A percentile compares a stretch with the other conserved stretches of the same genome.
These are phyloP conservation scores for Myocastor coypus DNA, from an alignment of 2,113 vertebrate species.

Conservation along the genomic window DNA sequence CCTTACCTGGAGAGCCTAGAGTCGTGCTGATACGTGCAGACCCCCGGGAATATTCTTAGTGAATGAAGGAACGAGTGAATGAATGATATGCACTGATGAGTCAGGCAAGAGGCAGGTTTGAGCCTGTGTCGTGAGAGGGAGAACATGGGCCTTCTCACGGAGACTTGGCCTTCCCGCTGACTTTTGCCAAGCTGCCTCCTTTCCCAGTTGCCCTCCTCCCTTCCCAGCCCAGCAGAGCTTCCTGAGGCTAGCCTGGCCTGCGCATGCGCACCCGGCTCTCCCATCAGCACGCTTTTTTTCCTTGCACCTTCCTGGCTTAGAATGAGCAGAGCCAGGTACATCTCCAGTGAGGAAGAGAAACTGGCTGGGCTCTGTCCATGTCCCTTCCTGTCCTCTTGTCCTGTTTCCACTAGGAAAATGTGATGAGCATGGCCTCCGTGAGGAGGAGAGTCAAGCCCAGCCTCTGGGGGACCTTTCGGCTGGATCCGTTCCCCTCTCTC, in stretches of 20 bases:
- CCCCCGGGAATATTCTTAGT: background rate
- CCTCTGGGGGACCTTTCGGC: conserved; percentile 47
- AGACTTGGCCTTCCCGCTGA: background rate
- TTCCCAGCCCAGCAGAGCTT: background rate
- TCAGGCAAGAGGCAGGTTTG: background rate
- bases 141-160: background rate
- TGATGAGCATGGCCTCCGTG: background rate
- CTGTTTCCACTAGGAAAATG: background rate
- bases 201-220: background rate
- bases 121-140: background rate
- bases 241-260: background rate
- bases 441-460: background rate
- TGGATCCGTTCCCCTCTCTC: conserved; percentile 29
- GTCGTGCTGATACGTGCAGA: background rate
- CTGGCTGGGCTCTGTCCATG: background rate
- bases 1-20: background rate
- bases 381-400: background rate
- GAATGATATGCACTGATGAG: background rate
- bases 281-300: too few species aligned
- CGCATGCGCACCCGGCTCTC: background rate
- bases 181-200: background rate
- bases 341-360: background rate
- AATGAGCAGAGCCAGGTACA: background rate
- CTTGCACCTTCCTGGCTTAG: background rate
- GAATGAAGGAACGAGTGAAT: background rate